Evolutionary conservation across 1,140 invertebrate genomes (phyloP), one percentile per base, ranked within the genome.

Genomic region (Bradynema listronoti): DNA sequence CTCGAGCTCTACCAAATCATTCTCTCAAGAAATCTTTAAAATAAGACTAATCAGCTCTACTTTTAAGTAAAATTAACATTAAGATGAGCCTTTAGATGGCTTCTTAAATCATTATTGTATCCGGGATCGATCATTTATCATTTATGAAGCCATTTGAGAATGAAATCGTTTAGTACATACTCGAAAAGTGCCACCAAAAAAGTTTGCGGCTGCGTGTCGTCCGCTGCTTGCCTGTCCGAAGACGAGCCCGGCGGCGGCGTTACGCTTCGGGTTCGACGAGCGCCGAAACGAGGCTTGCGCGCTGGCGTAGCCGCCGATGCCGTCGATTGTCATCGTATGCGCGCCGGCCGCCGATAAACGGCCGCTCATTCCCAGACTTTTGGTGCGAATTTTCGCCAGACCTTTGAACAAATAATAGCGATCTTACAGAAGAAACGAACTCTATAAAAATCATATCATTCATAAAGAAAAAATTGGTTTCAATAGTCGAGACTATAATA

Each of bases 361-460:
- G 16, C 47, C 47, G 27, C 47, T 50, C 47, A 50, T 50, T 39
- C n/a, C n/a, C n/a, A n/a, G n/a, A n/a, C n/a, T n/a, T n/a, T n/a
- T n/a, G n/a, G n/a, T n/a, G n/a, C n/a, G n/a, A n/a, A n/a, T n/a
- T n/a, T n/a, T n/a, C n/a, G n/a, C n/a, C n/a, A n/a, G n/a, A n/a
- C n/a, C n/a, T n/a, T n/a, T n/a, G n/a, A n/a, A n/a, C n/a, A n/a
- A n/a, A n/a, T n/a, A n/a, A n/a, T n/a, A n/a, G n/a, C n/a, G n/a
- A n/a, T n/a, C n/a, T n/a, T n/a, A n/a, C n/a, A n/a, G n/a, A n/a
- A n/a, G n/a, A n/a, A n/a, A n/a, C n/a, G n/a, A n/a, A n/a, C n/a
- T n/a, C n/a, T n/a, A n/a, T n/a, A n/a, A n/a, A n/a, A n/a, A n/a
- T n/a, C n/a, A n/a, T n/a, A n/a, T n/a, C n/a, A n/a, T n/a, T n/a